These are phyloP conservation scores for Ictalurus punctatus DNA, from an alignment of 2,113 vertebrate species.

Conservation along the genomic window DNA sequence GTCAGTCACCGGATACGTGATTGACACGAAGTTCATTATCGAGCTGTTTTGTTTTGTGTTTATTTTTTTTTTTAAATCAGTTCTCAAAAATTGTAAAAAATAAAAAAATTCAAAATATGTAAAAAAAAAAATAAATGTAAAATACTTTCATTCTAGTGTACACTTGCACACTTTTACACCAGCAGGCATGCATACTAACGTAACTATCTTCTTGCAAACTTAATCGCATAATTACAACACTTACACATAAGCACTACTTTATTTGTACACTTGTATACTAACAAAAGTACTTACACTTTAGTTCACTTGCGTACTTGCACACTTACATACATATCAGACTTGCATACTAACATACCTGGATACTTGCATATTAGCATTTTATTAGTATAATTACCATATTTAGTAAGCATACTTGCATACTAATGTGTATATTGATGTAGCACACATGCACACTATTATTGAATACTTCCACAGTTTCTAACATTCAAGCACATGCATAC, in stretches of 20 bases:
- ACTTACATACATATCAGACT: not conserved
- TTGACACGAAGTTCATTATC: not conserved
- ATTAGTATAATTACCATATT: not conserved
- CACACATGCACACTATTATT: not conserved
- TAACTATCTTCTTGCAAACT: not conserved
- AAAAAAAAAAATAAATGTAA: too few relatives aligned
- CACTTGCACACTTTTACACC: not conserved
- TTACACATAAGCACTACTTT: not conserved
- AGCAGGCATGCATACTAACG: not conserved
- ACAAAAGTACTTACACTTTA: not conserved
- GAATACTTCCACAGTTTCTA: too few relatives aligned
- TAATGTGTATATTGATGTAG: not conserved
- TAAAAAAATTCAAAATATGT: too few relatives aligned
- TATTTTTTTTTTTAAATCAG: not conserved
- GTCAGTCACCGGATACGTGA: not conserved
- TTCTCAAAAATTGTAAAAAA: not conserved
- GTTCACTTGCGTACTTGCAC: not conserved
- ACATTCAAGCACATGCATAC: too few relatives aligned
- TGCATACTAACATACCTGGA: not conserved
- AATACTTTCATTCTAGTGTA: not conserved
- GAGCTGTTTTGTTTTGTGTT: too few relatives aligned
- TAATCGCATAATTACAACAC: not conserved
- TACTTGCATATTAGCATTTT: not conserved
- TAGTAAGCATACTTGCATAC: not conserved
- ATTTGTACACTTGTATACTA: not conserved